phyloP scores from a whole-genome alignment of 1,140 invertebrate genomes.

The Pseudobourletiella spinata region DNA sequence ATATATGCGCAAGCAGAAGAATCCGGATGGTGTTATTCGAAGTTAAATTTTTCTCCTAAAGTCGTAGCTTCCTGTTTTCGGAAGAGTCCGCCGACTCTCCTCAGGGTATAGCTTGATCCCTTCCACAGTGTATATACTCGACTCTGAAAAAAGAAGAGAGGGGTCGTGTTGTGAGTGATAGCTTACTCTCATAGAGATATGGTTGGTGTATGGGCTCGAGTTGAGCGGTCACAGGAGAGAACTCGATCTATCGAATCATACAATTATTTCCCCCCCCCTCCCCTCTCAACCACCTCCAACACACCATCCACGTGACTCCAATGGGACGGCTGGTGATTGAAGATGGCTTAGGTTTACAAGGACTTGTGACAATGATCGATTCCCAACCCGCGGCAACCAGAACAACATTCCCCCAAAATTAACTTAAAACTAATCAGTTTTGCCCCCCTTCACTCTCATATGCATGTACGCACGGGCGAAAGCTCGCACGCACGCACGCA shows the following conservation, averaged over 20 bases:
- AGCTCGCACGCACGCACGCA: too few relatives aligned
- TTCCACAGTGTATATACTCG: conserved; percentile 86
- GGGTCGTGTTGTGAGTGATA: too few relatives aligned
- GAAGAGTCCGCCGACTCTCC: conserved; percentile 36
- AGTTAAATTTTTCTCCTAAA: conserved; percentile 34
- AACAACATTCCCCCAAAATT: not conserved
- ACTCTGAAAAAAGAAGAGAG: conserved; percentile 56
- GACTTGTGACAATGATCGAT: conserved; percentile 23
- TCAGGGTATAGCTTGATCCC: conserved; percentile 67
- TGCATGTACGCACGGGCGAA: too few relatives aligned
- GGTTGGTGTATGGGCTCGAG: too few relatives aligned
- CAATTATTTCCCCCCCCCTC: conserved; percentile 1
- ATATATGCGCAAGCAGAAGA: too few relatives aligned
- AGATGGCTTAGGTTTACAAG: conserved; percentile 18
- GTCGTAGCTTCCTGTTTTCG: conserved; percentile 35
- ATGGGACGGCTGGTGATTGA: conserved; percentile 16
- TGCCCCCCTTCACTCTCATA: too few relatives aligned
- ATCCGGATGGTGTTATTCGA: not conserved
- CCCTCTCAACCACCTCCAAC: not conserved
- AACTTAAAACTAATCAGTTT: not conserved
- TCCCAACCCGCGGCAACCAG: not conserved
- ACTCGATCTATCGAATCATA: conserved; percentile 9
- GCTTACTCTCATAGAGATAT: too few relatives aligned
- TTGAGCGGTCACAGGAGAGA: not conserved
- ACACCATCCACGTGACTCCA: conserved; percentile 12